Base-by-base conservation (phyloP, 1,140 invertebrate species). In the Mizuhopecten yessoensis region DNA sequence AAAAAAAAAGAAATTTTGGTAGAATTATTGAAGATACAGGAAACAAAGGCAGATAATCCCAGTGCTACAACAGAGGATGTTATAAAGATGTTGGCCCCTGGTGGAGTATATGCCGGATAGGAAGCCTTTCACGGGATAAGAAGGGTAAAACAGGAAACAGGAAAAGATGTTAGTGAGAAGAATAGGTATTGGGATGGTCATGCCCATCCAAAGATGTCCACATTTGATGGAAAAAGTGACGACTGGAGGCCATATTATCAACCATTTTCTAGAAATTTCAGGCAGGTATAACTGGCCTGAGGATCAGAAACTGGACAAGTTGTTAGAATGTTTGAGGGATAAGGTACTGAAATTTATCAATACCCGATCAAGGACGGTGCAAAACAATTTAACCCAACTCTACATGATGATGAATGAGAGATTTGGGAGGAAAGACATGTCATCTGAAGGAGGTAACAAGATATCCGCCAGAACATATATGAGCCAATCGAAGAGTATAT, bases 301-400 rank as follows among this genome's bases (percentile, higher is more conserved):
- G 11, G 29, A 88, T 34, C 88, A 88, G n/a, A 17, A 33, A n/a
- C 75, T 89, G 49, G 88, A 88, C 13, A 93, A 88, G 33, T n/a
- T 90, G 3, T 86, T 90, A 57, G 33, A 87, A 17, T 86, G 36
- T 86, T 86, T 89, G 34, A 34, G 90, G 36, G 90, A 91, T 29
- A 89, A 89, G 45, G 88, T 39, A 33, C 86, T 91, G 23, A 88
- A 91, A 42, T 91, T 86, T 34, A 88, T 45, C 34, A 88, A 88
- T 34, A 87, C 45, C 1, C 42, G 87, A 34, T 9, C 87, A 9
- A 86, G 34, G 45, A 23, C 17, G 17, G 87, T 86, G 17, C 90
- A 91, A 42, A 33, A 86, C 11, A 86, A 89, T 39, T 91, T 29
- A 89, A 33, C 88, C 3, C 87, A n/a, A 7, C 3, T 86, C 2